Percentiles rank a stretch among this genome's conserved stretches.
phyloP scores from a whole-genome alignment of 2,113 vertebrate species.

The Stegastes partitus region DNA sequence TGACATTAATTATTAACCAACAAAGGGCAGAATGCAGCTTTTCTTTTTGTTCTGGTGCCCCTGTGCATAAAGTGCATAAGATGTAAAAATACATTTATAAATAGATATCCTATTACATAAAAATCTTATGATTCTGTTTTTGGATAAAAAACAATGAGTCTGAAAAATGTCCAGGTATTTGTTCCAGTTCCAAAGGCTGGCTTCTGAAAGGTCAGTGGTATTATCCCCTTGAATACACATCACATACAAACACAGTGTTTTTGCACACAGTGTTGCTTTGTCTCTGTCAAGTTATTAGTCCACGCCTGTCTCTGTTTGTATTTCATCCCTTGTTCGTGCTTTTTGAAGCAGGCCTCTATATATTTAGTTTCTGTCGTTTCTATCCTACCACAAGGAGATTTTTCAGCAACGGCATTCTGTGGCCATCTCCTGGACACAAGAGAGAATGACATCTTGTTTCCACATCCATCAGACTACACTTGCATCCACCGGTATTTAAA shows the following conservation, averaged over 20 bases:
- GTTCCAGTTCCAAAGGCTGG: too few relatives aligned
- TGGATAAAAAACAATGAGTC: too few relatives aligned
- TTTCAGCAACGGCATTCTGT: conserved; percentile 29
- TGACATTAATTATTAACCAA: too few relatives aligned
- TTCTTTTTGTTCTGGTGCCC: too few relatives aligned
- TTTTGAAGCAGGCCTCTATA: neutral
- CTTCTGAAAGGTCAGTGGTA: conserved; percentile 14
- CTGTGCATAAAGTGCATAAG: too few relatives aligned
- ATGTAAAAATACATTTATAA: too few relatives aligned
- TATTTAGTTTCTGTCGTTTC: neutral
- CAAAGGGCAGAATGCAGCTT: too few relatives aligned
- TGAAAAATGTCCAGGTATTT: too few relatives aligned
- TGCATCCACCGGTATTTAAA: neutral
- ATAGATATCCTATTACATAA: too few relatives aligned
- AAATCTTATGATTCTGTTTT: too few relatives aligned
- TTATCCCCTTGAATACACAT: conserved; percentile 19
- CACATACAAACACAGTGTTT: neutral
- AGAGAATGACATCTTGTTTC: conserved; percentile 12
- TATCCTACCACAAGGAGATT: neutral
- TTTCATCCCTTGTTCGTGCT: neutral
- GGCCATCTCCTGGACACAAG: conserved; percentile 73
- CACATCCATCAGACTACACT: neutral
- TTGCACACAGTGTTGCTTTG: neutral
- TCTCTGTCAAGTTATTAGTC: neutral
- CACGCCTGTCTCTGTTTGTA: neutral